These are phyloP conservation scores for Bhutanitis thaidina DNA, from an alignment of 2,888 invertebrate genomes.

Conservation along the genomic window DNA sequence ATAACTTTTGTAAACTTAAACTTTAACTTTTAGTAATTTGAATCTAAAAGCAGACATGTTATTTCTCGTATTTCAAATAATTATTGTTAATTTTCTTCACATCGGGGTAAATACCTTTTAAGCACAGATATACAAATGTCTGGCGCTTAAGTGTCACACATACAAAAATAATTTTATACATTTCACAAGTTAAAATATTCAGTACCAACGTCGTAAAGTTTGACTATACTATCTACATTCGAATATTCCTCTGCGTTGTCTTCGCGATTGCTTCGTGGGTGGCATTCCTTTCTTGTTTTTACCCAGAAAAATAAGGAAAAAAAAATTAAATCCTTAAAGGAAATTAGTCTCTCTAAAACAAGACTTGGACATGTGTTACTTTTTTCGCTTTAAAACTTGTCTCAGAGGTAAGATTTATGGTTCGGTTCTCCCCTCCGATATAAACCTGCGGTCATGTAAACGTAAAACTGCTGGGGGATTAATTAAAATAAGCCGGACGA, in stretches of 20 bases:
- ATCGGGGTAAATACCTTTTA: no score
- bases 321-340: conserved; percentile 60
- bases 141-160: no score
- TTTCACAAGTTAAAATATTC: background rate
- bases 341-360: conserved; percentile 79
- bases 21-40: no score
- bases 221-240: conserved; percentile 39
- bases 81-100: no score
- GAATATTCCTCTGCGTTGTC: conserved; percentile 33
- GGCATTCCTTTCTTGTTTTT: conserved; percentile 57
- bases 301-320: conserved; percentile 32
- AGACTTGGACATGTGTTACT: conserved; percentile 74
- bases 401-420: conserved; percentile 68
- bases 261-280: conserved; percentile 65
- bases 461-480: conserved; percentile 47
- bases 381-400: conserved; percentile 74
- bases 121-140: no score
- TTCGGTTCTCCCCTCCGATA: conserved; percentile 47
- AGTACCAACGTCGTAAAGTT: conserved; percentile 22
- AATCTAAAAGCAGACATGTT: no score
- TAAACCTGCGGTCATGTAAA: conserved; percentile 62
- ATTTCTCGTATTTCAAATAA: no score
- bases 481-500: conserved; percentile 43
- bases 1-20: no score
- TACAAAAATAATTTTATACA: background rate